Percentiles rank a stretch among this genome's conserved stretches.
Evolutionary conservation across 2,113 vertebrate species (phyloP).

Genomic region (Megaceryle torquata): DNA sequence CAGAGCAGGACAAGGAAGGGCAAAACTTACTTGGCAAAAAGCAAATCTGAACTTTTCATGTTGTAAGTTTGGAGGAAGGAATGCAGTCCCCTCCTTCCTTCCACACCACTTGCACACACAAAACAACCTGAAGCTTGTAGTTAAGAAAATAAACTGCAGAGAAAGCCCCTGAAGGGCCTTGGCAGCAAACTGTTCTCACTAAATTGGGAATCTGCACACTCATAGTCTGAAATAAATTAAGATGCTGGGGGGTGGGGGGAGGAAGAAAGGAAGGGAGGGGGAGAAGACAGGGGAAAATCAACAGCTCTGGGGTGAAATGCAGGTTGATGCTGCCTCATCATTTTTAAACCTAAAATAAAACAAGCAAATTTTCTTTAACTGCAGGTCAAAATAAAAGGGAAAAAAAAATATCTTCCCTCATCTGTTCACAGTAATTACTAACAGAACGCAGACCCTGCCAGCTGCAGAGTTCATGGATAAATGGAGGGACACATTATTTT

Average conservation of each 20-base stretch:
- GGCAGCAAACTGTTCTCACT: conserved; percentile 74
- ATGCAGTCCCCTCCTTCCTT: conserved; percentile 49
- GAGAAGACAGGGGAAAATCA: conserved; percentile 69
- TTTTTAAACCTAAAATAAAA: conserved; percentile 81
- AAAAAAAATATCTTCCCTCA: conserved; percentile 61
- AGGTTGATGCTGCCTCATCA: conserved; percentile 79
- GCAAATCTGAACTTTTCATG: conserved; percentile 33
- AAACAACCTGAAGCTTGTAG: conserved; percentile 74
- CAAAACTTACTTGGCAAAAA: conserved; percentile 13
- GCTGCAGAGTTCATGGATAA: conserved; percentile 79
- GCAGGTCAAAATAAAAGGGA: conserved; percentile 75
- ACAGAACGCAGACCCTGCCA: conserved; percentile 74
- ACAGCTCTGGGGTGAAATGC: conserved; percentile 78
- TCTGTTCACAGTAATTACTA: conserved; percentile 80
- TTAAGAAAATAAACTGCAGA: conserved; percentile 81
- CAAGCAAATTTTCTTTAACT: conserved; percentile 82
- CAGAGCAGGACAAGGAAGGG: conserved; percentile 1
- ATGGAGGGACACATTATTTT: conserved; percentile 75
- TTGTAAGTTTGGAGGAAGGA: conserved; percentile 57
- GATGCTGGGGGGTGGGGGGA: conserved; percentile 46
- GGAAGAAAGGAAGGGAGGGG: conserved; percentile 54
- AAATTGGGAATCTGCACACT: conserved; percentile 72
- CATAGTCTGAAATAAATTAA: conserved; percentile 81
- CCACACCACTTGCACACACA: background rate
- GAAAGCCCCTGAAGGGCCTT: conserved; percentile 74